Base-by-base conservation (phyloP, 2,888 invertebrate species). In the Polia nebulosa region DNA sequence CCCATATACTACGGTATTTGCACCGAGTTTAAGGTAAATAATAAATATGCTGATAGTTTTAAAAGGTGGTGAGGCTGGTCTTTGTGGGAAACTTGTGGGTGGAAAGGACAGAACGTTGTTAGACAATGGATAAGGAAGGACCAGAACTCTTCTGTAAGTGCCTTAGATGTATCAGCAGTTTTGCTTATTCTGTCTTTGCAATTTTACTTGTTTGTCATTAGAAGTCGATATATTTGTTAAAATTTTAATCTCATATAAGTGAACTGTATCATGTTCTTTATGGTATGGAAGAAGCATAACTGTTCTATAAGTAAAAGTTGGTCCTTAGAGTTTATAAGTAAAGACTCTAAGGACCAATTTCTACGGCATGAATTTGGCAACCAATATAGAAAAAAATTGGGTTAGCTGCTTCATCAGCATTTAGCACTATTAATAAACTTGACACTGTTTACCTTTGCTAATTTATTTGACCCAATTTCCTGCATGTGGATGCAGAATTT, bases 1-100 rank as follows among this genome's bases (percentile, higher is more conserved):
- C 53, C 72, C 56, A 67, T 72, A 47, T 34, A 41, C 49, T 61
- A 49, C 55, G 49, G 39, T 63, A 62, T 66, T 66, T 53, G 32
- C 67, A 45, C 17, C 39, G 9, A 41, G 17, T 64, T 53, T 53
- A 17, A 60, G 44, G 63, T 51, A 58, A 44, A 63, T 51, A 60
- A 32, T 4, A 22, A 36, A 34, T 68, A 27, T 22, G 6, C 29
- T 41, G 3, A n/a, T n/a, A n/a, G 8, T 44, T 25, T 47, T 41
- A 17, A 55, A 49, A 51, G 8, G 22, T n/a, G 5, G 13, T 44
- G 49, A 49, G 47, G 8, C 27, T n/a, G 5, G 13, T 44, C 13
- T 45, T 47, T 39, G 20, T 32, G 11, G 17, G 51, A 41, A 57
- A 44, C 22, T 57, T 9, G 34, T 17, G 13, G 2, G 15, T n/a